A percentile compares a stretch with the other conserved stretches of the same genome.
Evolutionary conservation across 1,140 invertebrate genomes (phyloP).

Genomic region (Drosophila chauvacae): DNA sequence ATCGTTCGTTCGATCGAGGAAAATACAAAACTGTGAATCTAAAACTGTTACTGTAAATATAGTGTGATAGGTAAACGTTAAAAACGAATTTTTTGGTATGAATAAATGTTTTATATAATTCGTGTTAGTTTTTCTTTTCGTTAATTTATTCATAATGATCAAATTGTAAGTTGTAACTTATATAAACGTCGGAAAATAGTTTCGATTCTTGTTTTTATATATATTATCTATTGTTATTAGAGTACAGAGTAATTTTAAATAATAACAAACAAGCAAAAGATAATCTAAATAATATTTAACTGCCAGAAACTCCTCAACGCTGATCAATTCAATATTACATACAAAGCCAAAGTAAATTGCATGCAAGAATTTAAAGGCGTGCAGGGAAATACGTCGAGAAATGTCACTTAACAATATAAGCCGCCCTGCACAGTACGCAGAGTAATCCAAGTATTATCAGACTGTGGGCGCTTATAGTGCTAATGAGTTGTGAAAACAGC

Average conservation of each 20-base stretch:
- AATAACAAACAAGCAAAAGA: background rate
- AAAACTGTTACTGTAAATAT: no score
- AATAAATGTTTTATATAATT: no score
- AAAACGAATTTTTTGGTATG: no score
- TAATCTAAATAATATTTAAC: background rate
- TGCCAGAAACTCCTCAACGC: no score
- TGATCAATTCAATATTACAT: background rate
- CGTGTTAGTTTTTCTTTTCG: no score
- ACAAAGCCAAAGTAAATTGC: background rate
- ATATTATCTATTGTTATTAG: background rate
- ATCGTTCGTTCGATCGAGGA: no score
- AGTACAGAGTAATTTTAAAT: background rate
- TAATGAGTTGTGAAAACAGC: constrained; percentile 54
- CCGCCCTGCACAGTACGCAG: background rate
- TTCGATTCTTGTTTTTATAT: background rate
- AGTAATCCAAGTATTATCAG: constrained; percentile 7
- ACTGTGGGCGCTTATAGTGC: constrained; percentile 20
- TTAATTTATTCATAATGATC: no score
- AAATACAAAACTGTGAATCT: no score
- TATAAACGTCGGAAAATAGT: no score
- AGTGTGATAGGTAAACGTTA: no score
- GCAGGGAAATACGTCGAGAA: background rate
- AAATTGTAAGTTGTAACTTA: no score
- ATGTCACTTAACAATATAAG: background rate
- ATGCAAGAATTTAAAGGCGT: background rate